Evolutionary conservation across 2,888 invertebrate species (phyloP), one percentile per base, ranked within the genome.

Genomic region (Xylocampa areola): DNA sequence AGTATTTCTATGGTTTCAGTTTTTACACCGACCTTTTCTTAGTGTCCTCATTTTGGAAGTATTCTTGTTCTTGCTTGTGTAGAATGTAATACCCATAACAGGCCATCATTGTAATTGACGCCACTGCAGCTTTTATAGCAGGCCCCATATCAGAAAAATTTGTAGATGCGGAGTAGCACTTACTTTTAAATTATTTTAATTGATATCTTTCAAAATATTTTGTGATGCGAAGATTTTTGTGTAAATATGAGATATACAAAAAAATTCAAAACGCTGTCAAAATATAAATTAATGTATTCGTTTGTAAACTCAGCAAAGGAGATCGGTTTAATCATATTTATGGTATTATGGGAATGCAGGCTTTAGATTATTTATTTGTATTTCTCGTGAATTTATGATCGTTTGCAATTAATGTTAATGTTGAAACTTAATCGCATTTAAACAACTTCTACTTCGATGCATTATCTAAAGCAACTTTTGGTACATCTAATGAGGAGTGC

Each of bases 101-200:
- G 23, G 79, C 78, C 0, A 84, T 80, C 17, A 84, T 79, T 2
- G 76, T 62, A 2, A 84, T 73, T n/a, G 81, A 75, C 40, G 85
- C 73, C 8, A 80, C 45, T 7, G 81, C 48, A 33, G 79, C 73
- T 66, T 84, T 85, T 13, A 76, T 44, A 27, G 77, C 61, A 59
- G 80, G 80, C 70, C 72, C 66, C 84, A 85, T 85, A 41, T 49
- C 62, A 10, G 8, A 2, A 33, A 8, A n/a, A 14, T 30, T 1
- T 29, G 7, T 8, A 4, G 1, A 37, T 25, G 19, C 19, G 8
- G 21, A 21, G 16, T 2, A 17, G 8, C 13, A 13, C 21, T 21
- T 35, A 35, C n/a, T 7, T 35, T 35, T 4, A 1, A 17, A 35
- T 17, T n/a, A 35, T n/a, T 17, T 35, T n/a, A 17, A 35, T 35